A percentile compares a stretch with the other conserved stretches of the same genome.
phyloP scores from a whole-genome alignment of 2,113 vertebrate species.

The Boulengeromyrus knoepffleri region DNA sequence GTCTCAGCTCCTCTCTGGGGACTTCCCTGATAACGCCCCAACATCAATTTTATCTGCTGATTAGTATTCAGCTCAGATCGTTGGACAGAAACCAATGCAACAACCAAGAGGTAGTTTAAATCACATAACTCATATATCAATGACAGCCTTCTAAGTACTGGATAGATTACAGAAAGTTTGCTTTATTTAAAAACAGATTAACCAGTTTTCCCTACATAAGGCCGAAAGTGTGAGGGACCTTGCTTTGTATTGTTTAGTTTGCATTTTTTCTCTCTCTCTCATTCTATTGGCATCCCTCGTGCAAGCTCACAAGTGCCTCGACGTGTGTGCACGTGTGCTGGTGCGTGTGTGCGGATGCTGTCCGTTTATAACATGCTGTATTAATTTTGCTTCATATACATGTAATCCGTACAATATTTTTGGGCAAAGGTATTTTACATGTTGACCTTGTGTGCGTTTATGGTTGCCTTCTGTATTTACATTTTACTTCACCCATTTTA shows the following conservation, averaged over 20 bases:
- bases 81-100: constrained; percentile 73
- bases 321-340: constrained; percentile 4
- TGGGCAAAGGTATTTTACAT: not conserved
- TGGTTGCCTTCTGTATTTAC: not conserved
- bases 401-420: not conserved
- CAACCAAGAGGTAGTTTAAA: constrained; percentile 74
- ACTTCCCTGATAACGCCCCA: constrained; percentile 64
- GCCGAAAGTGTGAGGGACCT: constrained; percentile 1
- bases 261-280: not conserved
- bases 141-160: constrained; percentile 72
- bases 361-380: not conserved
- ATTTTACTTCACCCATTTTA: not conserved
- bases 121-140: constrained; percentile 83
- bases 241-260: constrained; percentile 2
- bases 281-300: not conserved
- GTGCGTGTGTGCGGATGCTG: not conserved
- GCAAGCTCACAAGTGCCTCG: constrained; percentile 11
- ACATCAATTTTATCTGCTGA: constrained; percentile 78
- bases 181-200: constrained; percentile 81
- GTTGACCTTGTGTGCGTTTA: not conserved
- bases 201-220: constrained; percentile 62
- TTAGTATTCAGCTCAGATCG: constrained; percentile 80
- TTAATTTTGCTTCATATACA: not conserved
- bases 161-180: constrained; percentile 78
- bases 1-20: constrained; percentile 41